phyloP scores from a whole-genome alignment of 30 jellyfish, hydroid and myxozoan genomes.

The Nemopilema nomurai region DNA sequence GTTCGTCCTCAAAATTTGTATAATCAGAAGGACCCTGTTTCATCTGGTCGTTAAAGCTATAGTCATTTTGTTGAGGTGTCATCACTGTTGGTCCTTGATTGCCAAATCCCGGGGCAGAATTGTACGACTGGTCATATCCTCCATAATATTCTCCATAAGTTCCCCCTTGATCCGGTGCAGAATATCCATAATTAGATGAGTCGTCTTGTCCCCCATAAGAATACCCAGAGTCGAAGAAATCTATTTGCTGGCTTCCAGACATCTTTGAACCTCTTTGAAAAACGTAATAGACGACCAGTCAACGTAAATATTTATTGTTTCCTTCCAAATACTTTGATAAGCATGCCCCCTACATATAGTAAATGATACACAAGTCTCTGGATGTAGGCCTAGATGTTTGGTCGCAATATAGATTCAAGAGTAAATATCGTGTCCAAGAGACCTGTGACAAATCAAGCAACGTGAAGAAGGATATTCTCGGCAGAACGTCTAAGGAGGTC shows the following conservation, averaged over 20 bases:
- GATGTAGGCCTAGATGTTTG: not conserved
- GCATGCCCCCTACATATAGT: not conserved
- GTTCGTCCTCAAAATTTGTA: slow-evolving; percentile 91
- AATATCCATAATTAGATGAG: not conserved
- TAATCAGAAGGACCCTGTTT: slow-evolving; percentile 38
- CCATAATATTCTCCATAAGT: slow-evolving; percentile 40
- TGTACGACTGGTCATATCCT: slow-evolving; percentile 58
- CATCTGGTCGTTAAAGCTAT: slow-evolving; percentile 51
- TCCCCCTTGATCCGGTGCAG: slow-evolving; percentile 42
- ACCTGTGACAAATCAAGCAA: no score
- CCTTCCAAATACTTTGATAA: not conserved
- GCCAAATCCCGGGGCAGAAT: slow-evolving; percentile 53
- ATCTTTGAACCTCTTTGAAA: not conserved
- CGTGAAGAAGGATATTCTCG: no score
- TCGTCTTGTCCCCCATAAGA: slow-evolving; percentile 51
- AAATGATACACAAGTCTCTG: no score
- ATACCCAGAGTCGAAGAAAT: slow-evolving; percentile 83
- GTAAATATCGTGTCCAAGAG: no score
- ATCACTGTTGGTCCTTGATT: slow-evolving; percentile 61
- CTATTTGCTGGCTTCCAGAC: slow-evolving; percentile 68
- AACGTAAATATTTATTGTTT: not conserved
- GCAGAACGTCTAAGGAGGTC: no score
- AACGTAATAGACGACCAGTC: not conserved
- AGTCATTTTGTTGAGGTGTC: slow-evolving; percentile 64
- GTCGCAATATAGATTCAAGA: not conserved